Conservation (phyloP, 2,888 invertebrate genomes). For the Callosobruchus maculatus region DNA sequence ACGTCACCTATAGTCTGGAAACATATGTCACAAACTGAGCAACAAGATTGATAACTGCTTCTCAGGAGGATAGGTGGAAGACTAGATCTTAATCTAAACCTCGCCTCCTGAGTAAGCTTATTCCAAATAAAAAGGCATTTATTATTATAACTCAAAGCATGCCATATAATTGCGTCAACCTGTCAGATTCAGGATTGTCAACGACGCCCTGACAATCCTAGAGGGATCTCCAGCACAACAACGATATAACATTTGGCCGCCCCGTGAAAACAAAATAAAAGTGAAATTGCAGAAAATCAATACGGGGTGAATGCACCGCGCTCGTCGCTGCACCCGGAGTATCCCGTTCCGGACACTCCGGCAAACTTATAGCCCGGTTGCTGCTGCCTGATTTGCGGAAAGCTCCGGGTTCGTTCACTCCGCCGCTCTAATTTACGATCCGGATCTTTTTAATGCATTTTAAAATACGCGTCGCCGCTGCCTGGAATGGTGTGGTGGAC, state of each 20-base stretch:
- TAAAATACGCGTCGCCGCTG: not conserved
- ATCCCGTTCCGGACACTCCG: slow-evolving; percentile 22
- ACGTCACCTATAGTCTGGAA: too few species aligned
- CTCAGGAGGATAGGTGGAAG: too few species aligned
- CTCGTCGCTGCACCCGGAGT: slow-evolving; percentile 31
- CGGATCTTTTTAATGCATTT: not conserved
- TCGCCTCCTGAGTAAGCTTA: too few species aligned
- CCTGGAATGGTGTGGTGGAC: too few species aligned
- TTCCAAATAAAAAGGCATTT: too few species aligned
- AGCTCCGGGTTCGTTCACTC: not conserved
- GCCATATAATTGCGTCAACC: too few species aligned
- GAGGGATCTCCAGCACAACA: not conserved
- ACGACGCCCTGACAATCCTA: not conserved
- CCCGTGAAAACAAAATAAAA: slow-evolving; percentile 49
- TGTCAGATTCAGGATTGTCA: too few species aligned
- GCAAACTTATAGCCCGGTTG: not conserved
- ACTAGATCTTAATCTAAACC: too few species aligned
- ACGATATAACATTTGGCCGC: not conserved
- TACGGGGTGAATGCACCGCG: slow-evolving; percentile 44
- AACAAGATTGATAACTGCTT: too few species aligned
- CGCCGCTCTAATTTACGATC: not conserved
- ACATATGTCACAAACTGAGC: too few species aligned
- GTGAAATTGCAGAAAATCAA: slow-evolving; percentile 49
- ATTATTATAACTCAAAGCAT: too few species aligned
- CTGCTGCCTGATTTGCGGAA: not conserved